phyloP scores from a whole-genome alignment of 2,113 vertebrate species.

The Egretta garzetta region DNA sequence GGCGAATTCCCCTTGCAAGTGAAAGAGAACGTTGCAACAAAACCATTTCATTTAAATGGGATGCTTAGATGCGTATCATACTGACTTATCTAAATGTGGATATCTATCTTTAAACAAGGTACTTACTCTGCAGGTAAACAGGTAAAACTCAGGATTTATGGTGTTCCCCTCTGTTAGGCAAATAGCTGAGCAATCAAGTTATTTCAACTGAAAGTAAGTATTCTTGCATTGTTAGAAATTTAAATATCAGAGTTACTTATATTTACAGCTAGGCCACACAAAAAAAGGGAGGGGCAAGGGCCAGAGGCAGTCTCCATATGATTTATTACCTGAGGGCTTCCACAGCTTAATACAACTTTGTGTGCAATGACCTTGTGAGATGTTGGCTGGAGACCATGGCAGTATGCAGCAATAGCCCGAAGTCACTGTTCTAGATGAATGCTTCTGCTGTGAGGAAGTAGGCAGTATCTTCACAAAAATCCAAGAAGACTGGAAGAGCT shows the following conservation, averaged over 20 bases:
- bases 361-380: background rate
- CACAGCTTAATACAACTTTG: background rate
- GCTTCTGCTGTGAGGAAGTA: background rate
- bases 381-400: background rate
- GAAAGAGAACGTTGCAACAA: background rate
- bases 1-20: background rate
- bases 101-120: background rate
- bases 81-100: background rate
- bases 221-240: background rate
- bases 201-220: background rate
- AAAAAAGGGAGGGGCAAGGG: background rate
- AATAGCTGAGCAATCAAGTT: background rate
- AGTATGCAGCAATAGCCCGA: background rate
- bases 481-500: background rate
- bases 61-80: background rate
- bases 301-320: accelerated
- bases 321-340: background rate
- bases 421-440: background rate
- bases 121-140: background rate
- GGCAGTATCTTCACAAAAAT: background rate
- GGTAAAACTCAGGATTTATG: background rate
- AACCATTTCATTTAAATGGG: background rate
- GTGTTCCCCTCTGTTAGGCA: background rate
- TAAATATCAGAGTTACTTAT: background rate
- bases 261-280: background rate